Base-by-base conservation (phyloP, 2,888 invertebrate species). In the Hirtodrosophila cameraria region DNA sequence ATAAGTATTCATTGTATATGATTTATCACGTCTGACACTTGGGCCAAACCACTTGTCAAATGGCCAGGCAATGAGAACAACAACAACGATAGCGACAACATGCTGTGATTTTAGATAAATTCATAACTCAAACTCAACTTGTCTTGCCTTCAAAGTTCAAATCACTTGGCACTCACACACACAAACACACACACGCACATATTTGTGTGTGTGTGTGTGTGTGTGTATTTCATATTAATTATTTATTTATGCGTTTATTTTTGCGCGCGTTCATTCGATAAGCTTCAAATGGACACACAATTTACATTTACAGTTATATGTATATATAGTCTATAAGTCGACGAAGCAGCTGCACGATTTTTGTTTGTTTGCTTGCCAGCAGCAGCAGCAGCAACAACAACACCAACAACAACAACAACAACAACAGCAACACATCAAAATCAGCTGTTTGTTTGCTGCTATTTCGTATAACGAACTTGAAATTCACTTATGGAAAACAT, bases 131-230 rank as follows among this genome's bases (percentile, higher is more conserved):
- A 72, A 64, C 81, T 68, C 77, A 62, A 86, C 87, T 85, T 85
- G 87, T 85, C 85, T 87, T 85, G 77, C 84, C 87, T 87, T 85
- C 84, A 87, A 77, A 85, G 84, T 85, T 85, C 87, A 85, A 82
- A 81, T 82, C 83, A 85, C 75, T 85, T 85, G 79, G 72, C 79
- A 69, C 68, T 63, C 64, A 48, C 61, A 64, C 45, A 66, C 45
- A 52, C 58, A 59, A 28, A 52, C 46, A 35, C 12, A 45, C 42
- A 48, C 12, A 41, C 33, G 54, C 12, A 20, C 43, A 53, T 13
- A 23, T 33, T 11, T 48, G 18, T 41, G 11, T 33, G 15, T 31
- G 30, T 25, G 12, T 42, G 25, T 41, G 48, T 46, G 41, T 23
- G 25, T 53, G n/a, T 52, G 27, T 39, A 27, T 58, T 65, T 70